Evolutionary conservation across 1,140 invertebrate genomes (phyloP).

Genomic region (Brachystomella parvula): DNA sequence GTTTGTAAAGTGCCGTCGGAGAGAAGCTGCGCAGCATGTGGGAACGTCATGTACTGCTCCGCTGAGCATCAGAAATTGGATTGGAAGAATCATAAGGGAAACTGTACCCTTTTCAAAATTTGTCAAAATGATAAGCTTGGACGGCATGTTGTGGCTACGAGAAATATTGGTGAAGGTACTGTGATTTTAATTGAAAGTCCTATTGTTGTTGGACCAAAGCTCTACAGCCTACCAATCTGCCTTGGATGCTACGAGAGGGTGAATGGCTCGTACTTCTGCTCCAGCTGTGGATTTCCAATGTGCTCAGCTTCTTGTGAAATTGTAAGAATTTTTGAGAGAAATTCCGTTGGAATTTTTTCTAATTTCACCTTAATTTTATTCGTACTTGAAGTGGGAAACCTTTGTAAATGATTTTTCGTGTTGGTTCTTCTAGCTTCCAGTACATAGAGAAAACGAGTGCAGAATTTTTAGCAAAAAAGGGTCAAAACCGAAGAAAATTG

Average conservation of each 20-base stretch:
- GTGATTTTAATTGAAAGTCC: constrained; percentile 3
- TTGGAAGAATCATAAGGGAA: constrained; percentile 41
- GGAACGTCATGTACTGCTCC: constrained; percentile 40
- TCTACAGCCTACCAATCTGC: constrained; percentile 47
- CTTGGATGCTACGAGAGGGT: constrained; percentile 43
- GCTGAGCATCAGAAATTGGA: constrained; percentile 42
- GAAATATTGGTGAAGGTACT: constrained; percentile 52
- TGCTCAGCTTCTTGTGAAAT: constrained; percentile 33
- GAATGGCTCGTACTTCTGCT: constrained; percentile 32
- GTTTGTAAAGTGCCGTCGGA: constrained; percentile 34
- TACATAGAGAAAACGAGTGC: constrained; percentile 23
- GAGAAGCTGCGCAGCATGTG: constrained; percentile 44
- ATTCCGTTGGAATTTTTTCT: neutral
- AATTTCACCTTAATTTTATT: neutral
- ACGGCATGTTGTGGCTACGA: constrained; percentile 61
- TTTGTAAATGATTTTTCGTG: neutral
- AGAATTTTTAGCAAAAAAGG: constrained; percentile 27
- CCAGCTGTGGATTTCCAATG: constrained; percentile 20
- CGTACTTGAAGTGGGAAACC: too few relatives aligned
- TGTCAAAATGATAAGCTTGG: constrained; percentile 50
- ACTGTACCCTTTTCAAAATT: constrained; percentile 35
- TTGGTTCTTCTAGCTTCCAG: neutral
- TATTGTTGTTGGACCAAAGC: constrained; percentile 56
- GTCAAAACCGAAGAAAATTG: neutral
- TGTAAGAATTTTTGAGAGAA: constrained; percentile 26